Conservation (phyloP, 2,797 vertebrate species). For the Tenualosa thibaudeaui region DNA sequence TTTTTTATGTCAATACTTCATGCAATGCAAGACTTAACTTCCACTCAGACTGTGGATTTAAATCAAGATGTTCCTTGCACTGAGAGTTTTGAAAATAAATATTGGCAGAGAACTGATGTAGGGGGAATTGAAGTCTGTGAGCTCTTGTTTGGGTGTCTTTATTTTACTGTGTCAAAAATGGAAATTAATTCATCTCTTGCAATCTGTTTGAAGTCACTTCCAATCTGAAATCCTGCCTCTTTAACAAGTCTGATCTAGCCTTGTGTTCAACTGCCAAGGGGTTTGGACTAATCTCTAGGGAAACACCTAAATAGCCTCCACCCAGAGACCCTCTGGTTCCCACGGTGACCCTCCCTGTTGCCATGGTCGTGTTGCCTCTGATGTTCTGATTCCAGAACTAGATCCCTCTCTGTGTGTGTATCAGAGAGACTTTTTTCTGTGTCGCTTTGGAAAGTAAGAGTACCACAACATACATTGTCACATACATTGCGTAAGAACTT, state of each 20-base stretch:
- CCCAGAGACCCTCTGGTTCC: background rate
- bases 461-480: background rate
- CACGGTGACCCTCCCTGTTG: conserved; percentile 13
- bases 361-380: conserved; percentile 3
- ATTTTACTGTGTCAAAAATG: background rate
- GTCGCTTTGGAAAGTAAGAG: background rate
- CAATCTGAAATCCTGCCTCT: background rate
- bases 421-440: background rate
- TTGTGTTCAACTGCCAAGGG: background rate
- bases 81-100: background rate
- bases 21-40: background rate
- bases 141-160: background rate
- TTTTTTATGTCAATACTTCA: background rate
- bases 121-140: background rate
- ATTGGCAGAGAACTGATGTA: background rate
- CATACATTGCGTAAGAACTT: background rate
- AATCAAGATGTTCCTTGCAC: background rate
- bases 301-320: conserved; percentile 5
- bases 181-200: background rate
- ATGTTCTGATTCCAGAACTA: conserved; percentile 20
- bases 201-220: conserved; percentile 7
- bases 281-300: background rate
- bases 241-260: background rate
- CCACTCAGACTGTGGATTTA: background rate
- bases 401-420: background rate